Percentiles rank a stretch among this genome's conserved stretches.
phyloP scores from a whole-genome alignment of 2,888 invertebrate species.

The Elegia similella region DNA sequence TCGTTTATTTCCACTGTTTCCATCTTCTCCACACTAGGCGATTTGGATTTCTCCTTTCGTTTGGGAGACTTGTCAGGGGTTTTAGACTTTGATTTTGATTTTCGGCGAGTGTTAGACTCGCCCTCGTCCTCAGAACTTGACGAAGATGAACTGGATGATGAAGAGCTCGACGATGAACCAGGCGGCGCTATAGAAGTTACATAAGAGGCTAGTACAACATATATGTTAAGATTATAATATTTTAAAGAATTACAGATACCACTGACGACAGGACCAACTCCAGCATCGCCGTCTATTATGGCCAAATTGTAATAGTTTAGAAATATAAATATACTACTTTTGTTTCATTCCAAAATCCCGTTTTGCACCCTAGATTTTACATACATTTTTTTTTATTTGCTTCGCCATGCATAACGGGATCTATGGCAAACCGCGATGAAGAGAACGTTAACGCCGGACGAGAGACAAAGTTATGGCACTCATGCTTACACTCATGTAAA shows the following conservation, averaged over 20 bases:
- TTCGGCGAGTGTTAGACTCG: slow-evolving; percentile 55
- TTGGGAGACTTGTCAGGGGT: slow-evolving; percentile 67
- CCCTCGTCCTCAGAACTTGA: slow-evolving; percentile 78
- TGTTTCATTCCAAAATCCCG: too few species aligned
- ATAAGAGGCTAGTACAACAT: background rate
- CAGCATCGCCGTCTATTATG: too few species aligned
- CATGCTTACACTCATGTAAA: too few species aligned
- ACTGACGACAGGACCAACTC: too few species aligned
- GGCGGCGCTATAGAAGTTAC: slow-evolving; percentile 57
- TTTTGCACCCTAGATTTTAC: too few species aligned
- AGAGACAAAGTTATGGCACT: too few species aligned
- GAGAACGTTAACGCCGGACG: too few species aligned
- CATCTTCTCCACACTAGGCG: slow-evolving; percentile 56
- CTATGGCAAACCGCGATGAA: too few species aligned
- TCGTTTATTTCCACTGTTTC: slow-evolving; percentile 32
- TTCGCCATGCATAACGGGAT: too few species aligned
- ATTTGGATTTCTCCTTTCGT: slow-evolving; percentile 54
- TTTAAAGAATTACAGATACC: background rate
- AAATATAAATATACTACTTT: too few species aligned
- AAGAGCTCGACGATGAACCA: slow-evolving; percentile 76
- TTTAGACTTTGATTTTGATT: slow-evolving; percentile 70
- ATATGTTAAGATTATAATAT: slow-evolving; percentile 7
- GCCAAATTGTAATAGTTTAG: too few species aligned
- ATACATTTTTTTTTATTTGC: too few species aligned
- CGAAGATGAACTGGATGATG: slow-evolving; percentile 75